phyloP scores from a whole-genome alignment of 1,140 invertebrate species.

The Sesamia nonagrioides region DNA sequence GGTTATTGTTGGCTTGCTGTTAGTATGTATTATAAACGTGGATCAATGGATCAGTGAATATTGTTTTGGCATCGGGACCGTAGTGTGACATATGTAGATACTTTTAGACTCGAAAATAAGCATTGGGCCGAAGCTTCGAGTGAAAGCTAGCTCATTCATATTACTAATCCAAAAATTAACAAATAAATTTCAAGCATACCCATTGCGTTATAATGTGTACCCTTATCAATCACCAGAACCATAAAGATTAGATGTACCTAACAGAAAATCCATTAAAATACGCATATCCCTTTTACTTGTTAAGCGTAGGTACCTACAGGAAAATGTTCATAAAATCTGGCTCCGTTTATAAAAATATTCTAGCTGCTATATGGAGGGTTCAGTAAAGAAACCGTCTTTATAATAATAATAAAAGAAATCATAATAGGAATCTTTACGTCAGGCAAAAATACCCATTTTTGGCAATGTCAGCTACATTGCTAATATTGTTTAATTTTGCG shows the following conservation, averaged over 20 bases:
- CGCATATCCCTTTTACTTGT: slow-evolving; percentile 19
- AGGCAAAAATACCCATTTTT: neutral
- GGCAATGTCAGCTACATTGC: no score
- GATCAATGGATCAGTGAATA: no score
- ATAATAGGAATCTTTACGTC: neutral
- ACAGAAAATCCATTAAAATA: slow-evolving; percentile 48
- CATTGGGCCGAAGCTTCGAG: no score
- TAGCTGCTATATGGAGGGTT: neutral
- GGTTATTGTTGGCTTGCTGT: no score
- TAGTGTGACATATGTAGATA: no score
- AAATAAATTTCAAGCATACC: slow-evolving; percentile 13
- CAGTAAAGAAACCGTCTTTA: neutral
- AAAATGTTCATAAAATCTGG: slow-evolving; percentile 10
- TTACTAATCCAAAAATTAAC: neutral
- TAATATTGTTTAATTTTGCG: no score
- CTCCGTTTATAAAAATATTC: neutral
- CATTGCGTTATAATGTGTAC: slow-evolving; percentile 42
- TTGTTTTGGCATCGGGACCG: no score
- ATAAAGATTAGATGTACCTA: slow-evolving; percentile 40
- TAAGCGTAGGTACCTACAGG: slow-evolving; percentile 6
- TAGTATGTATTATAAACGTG: no score
- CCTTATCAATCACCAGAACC: slow-evolving; percentile 47
- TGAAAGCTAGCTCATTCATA: neutral
- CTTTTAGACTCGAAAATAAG: no score
- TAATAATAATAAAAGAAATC: neutral